Conservation (phyloP, 2,888 invertebrate genomes). For the Oxyteleia sp. region DNA sequence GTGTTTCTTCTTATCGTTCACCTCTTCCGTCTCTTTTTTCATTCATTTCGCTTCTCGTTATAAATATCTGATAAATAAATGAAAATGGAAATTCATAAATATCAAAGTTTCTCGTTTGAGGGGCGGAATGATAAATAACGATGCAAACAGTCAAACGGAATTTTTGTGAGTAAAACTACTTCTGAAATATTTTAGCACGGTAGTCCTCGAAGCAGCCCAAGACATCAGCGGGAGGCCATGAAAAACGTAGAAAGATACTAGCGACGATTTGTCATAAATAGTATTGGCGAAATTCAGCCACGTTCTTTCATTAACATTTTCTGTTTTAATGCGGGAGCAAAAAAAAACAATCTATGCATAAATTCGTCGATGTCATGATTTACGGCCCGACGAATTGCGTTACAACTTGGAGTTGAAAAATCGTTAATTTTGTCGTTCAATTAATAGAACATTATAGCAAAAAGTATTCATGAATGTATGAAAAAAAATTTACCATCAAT, state of each 20-base stretch:
- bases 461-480: conserved; percentile 10
- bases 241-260: conserved; percentile 76
- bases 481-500: conserved; percentile 23
- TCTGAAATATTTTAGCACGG: conserved; percentile 79
- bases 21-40: conserved; percentile 13
- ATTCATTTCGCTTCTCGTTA: conserved; percentile 17
- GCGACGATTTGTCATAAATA: conserved; percentile 79
- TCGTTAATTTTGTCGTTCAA: conserved; percentile 39
- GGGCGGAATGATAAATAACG: conserved; percentile 57
- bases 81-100: conserved; percentile 70
- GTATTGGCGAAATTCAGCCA: conserved; percentile 74
- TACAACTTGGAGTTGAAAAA: conserved; percentile 43
- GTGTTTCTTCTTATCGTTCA: not conserved
- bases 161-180: conserved; percentile 72
- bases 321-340: conserved; percentile 67
- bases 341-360: conserved; percentile 71
- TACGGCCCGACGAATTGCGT: conserved; percentile 55
- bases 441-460: conserved; percentile 43
- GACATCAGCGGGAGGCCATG: conserved; percentile 74
- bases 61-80: conserved; percentile 46
- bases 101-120: conserved; percentile 17
- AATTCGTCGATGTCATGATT: conserved; percentile 71
- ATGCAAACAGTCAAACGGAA: conserved; percentile 50
- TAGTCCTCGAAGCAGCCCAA: conserved; percentile 73
- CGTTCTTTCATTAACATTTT: conserved; percentile 75